Base-by-base conservation (phyloP, 2,113 vertebrate species). In the Grus americana region DNA sequence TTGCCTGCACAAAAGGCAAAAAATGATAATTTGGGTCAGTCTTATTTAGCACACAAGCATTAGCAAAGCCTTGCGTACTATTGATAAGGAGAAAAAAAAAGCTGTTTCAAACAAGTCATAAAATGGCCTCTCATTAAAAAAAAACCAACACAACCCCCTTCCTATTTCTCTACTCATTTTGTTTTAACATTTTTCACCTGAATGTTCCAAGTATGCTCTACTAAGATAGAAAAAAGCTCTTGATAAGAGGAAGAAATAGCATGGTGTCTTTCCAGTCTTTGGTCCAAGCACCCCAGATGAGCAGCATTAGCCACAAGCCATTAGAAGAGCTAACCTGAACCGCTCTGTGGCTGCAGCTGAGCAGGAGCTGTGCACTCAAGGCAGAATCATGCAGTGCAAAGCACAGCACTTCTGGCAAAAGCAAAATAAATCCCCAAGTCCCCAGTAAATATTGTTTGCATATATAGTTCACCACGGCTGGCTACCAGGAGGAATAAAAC, bases 401-500 rank as follows among this genome's bases (percentile, higher is more conserved):
- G 36, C 12, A 50, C 72, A 86, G 17, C 38, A 80, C 24, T 90
- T 84, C 34, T 88, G 52, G 49, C 59, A 93, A 92, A 91, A 91
- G 32, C 22, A 83, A 95, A 94, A 92, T 83, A 96, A 92, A 88
- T 85, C 30, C 12, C 63, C 42, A 65, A 78, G 68, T 46, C 62
- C 30, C 30, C 46, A 83, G 1, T 86, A 96, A 95, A 86, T 92
- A 95, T 70, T 91, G 38, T 65, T 85, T 91, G 80, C 61, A 75
- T 93, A 72, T 54, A 57, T 22, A 85, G 55, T 49, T 97, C 61
- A 63, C 59, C 49, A 58, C 2, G 18, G 46, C 54, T 90, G 36
- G 52, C 63, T 96, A 89, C 36, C 52, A 83, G 67, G 14, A 90
- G 70, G 32, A 92, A 86, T 54, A 87, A 96, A 94, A 52, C 79